phyloP scores from a whole-genome alignment of 2,113 vertebrate species.

The Poeciliopsis turrubarensis region DNA sequence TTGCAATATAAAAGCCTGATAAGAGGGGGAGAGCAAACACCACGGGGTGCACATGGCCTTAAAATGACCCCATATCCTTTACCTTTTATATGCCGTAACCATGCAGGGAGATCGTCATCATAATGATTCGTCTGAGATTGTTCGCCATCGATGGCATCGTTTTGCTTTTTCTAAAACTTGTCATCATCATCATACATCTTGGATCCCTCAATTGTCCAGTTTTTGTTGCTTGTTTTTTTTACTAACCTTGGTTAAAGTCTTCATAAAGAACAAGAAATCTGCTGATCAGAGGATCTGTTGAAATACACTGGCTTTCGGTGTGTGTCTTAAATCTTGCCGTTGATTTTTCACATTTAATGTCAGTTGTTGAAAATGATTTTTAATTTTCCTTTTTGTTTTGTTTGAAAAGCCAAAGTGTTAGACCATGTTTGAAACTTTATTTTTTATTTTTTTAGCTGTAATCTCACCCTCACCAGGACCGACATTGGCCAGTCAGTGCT shows the following conservation, averaged over 20 bases:
- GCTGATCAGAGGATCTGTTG: background rate
- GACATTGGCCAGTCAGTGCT: conserved; percentile 51
- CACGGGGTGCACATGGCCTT: conserved; percentile 50
- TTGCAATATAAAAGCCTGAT: conserved; percentile 34
- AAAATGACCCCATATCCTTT: conserved; percentile 59
- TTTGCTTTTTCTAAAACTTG: conserved; percentile 46
- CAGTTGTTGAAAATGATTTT: background rate
- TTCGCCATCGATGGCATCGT: conserved; percentile 46
- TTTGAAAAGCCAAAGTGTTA: conserved; percentile 34
- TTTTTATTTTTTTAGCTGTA: conserved; percentile 22
- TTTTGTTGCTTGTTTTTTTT: conserved; percentile 1
- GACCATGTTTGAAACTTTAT: conserved; percentile 14
- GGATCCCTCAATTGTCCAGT: conserved; percentile 7
- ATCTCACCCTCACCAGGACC: conserved; percentile 26
- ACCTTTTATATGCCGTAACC: conserved; percentile 47
- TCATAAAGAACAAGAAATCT: background rate
- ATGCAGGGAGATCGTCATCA: conserved; percentile 47
- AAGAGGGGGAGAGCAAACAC: conserved; percentile 34
- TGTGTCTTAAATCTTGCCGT: no score
- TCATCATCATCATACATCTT: conserved; percentile 11
- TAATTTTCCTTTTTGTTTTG: conserved; percentile 1
- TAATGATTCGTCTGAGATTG: conserved; percentile 54
- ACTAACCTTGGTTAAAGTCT: conserved; percentile 6
- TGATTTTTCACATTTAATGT: background rate
- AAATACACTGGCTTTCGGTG: background rate